Evolutionary conservation across 2,888 invertebrate species (phyloP), one percentile per base, ranked within the genome.

Genomic region (Euplexia lucipara): DNA sequence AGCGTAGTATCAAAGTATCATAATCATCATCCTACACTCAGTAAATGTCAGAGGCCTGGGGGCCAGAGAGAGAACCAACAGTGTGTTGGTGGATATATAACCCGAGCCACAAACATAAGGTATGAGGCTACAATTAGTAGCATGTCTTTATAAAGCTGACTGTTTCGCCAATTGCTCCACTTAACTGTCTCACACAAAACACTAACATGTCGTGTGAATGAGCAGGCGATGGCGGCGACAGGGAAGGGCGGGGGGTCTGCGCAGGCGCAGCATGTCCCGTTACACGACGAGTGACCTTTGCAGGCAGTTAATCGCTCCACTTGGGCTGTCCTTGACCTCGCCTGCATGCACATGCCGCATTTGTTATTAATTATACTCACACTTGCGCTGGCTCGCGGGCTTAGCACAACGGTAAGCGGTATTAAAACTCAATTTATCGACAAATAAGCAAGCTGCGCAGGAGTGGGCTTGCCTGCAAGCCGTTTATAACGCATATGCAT

Each of bases 321-420:
- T 72, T 78, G 73, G 59, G 59, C 75, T 74, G 85, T 62, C 86
- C 86, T 86, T 85, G 85, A 85, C 86, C 83, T 61, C 63, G 62
- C 54, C 59, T 47, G 65, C 77, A 62, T 74, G 64, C 73, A 62
- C 74, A 77, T 69, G 73, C 58, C 41, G 54, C 74, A 66, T 65
- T 73, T 73, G 56, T 75, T 73, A 56, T 60, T 59, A 75, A 62
- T 60, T 41, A 77, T 52, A 56, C 10, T 51, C 59, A 34, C 44
- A 64, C 44, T 71, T 41, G 64, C 32, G 44, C 12, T 32, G 78
- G 54, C 41, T 9, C 18, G 18, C 56, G 22, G 54, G 39, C 42
- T 47, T 20, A 6, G 26, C 9, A n/a, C 58, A 56, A 52, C 47
- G 47, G 59, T 48, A 51, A 20, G 41, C 18, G 26, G 18, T 30